Percentiles rank a stretch among this genome's conserved stretches.
These are phyloP conservation scores for Lepidocolaptes lacrymiger DNA, from an alignment of 2,797 vertebrate genomes.

Conservation along the genomic window DNA sequence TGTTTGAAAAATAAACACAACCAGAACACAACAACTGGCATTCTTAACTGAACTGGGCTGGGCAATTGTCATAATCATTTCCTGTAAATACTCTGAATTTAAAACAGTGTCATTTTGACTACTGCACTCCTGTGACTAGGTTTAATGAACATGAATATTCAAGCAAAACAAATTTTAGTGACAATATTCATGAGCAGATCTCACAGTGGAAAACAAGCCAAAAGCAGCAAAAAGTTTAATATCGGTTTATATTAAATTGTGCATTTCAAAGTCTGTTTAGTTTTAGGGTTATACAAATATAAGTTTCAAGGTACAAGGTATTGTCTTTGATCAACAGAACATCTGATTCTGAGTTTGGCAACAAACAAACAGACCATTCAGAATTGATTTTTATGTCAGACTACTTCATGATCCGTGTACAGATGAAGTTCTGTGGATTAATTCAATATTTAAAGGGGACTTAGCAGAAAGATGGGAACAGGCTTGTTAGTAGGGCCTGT, in stretches of 20 bases:
- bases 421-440: neutral
- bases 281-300: neutral
- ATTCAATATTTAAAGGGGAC: neutral
- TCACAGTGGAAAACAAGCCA: neutral
- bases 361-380: neutral
- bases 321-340: neutral
- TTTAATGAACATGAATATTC: neutral
- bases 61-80: neutral
- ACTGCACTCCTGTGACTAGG: neutral
- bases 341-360: neutral
- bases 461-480: neutral
- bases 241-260: neutral
- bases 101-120: neutral
- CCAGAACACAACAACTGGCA: neutral
- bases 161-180: neutral
- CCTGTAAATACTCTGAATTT: neutral
- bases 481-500: neutral
- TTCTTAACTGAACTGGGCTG: neutral
- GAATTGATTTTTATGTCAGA: neutral
- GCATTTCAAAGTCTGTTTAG: neutral
- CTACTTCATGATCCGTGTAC: neutral
- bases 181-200: neutral
- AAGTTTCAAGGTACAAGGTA: neutral
- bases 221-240: neutral
- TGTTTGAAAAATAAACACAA: neutral